Evolutionary conservation across 2,888 invertebrate species (phyloP).

Genomic region (Phortica magna): DNA sequence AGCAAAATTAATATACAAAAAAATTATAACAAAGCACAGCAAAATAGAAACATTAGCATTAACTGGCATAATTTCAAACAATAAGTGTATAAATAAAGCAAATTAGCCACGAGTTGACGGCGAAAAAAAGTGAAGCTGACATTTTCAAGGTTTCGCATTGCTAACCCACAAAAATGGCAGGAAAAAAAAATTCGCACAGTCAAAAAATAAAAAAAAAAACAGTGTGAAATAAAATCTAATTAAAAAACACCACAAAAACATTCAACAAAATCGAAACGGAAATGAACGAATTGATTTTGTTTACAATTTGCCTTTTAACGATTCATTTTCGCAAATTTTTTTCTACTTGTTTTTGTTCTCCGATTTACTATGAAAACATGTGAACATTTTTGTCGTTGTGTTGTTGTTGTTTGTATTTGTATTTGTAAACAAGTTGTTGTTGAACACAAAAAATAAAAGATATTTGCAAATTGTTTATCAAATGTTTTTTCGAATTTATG

Average conservation of each 20-base stretch:
- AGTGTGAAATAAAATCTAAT: slow-evolving; percentile 55
- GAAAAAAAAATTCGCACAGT: slow-evolving; percentile 29
- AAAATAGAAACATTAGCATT: slow-evolving; percentile 8
- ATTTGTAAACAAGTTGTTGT: background rate
- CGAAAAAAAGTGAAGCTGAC: slow-evolving; percentile 46
- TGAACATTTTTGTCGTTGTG: background rate
- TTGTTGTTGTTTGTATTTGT: background rate
- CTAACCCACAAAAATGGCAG: slow-evolving; percentile 61
- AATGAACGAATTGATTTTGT: slow-evolving; percentile 38
- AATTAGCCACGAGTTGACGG: slow-evolving; percentile 20
- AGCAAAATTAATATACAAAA: background rate
- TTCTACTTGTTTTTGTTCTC: background rate
- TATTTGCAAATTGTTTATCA: too few relatives aligned
- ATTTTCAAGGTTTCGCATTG: slow-evolving; percentile 61
- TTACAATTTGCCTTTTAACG: slow-evolving; percentile 2
- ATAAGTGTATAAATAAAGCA: slow-evolving; percentile 18
- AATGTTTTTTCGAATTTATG: background rate
- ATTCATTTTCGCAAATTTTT: background rate
- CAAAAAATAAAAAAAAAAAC: slow-evolving; percentile 45
- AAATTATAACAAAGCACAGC: background rate
- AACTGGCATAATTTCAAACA: slow-evolving; percentile 16
- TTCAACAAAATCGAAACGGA: slow-evolving; percentile 50
- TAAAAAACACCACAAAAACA: slow-evolving; percentile 46
- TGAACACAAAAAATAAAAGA: background rate
- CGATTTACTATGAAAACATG: background rate